These are phyloP conservation scores for Arrhamphus sclerolepis DNA, from an alignment of 2,797 vertebrate species.

Conservation along the genomic window DNA sequence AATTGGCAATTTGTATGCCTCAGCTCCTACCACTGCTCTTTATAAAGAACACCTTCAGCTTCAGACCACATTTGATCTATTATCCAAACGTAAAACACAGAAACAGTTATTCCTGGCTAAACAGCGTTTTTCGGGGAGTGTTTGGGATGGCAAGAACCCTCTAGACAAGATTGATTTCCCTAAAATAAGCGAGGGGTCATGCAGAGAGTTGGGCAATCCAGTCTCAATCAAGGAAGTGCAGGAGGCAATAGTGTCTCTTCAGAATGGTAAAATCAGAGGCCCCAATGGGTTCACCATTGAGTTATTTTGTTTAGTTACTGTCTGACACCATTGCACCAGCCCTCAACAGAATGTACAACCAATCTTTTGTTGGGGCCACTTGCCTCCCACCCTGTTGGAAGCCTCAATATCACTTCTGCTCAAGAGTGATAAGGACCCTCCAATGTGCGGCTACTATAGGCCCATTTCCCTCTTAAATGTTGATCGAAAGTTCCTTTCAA, in stretches of 20 bases:
- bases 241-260: not conserved
- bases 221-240: too few relatives aligned
- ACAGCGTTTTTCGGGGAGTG: not conserved
- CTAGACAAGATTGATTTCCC: too few relatives aligned
- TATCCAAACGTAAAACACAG: slow-evolving; percentile 6
- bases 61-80: slow-evolving; percentile 9
- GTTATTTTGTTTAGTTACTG: slow-evolving; percentile 9
- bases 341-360: not conserved
- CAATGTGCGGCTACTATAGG: not conserved
- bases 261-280: slow-evolving; percentile 32
- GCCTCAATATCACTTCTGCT: too few relatives aligned
- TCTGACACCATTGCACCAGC: not conserved
- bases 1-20: too few relatives aligned
- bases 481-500: not conserved
- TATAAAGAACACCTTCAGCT: slow-evolving; percentile 4
- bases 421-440: not conserved
- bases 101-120: slow-evolving; percentile 2
- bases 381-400: not conserved
- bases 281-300: slow-evolving; percentile 10
- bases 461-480: not conserved
- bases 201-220: too few relatives aligned
- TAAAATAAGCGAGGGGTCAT: too few relatives aligned
- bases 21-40: too few relatives aligned
- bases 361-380: not conserved
- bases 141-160: too few relatives aligned